Percentiles rank a stretch among this genome's conserved stretches.
phyloP scores from a whole-genome alignment of 2,888 invertebrate genomes.

The Drosophila prostipennis region DNA sequence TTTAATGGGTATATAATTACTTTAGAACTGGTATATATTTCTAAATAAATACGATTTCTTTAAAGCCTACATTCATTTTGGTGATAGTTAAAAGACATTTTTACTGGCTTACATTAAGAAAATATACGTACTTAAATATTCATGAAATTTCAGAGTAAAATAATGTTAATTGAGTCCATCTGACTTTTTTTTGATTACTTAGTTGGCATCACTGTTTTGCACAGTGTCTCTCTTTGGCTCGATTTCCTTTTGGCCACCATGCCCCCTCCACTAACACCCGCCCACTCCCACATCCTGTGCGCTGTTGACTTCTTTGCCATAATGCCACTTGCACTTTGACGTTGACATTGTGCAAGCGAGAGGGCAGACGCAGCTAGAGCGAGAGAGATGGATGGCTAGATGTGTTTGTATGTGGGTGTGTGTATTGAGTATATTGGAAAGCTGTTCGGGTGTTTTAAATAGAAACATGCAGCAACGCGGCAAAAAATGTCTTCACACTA shows the following conservation, averaged over 20 bases:
- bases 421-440: conserved; percentile 55
- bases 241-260: conserved; percentile 20
- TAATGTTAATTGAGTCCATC: no score
- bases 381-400: conserved; percentile 16
- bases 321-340: conserved; percentile 79
- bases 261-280: not conserved
- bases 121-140: no score
- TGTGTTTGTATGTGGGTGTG: not conserved
- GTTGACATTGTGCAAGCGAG: conserved; percentile 64
- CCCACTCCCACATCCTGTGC: conserved; percentile 9
- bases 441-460: conserved; percentile 57
- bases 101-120: no score
- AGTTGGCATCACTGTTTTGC: not conserved
- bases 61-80: no score
- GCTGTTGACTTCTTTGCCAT: conserved; percentile 62
- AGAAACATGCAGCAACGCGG: conserved; percentile 56
- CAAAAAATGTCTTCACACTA: conserved; percentile 61
- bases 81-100: no score
- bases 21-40: no score
- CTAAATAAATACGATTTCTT: no score
- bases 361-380: conserved; percentile 12
- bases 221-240: conserved; percentile 47
- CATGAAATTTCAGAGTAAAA: no score
- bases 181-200: no score
- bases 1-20: no score